A percentile compares a stretch with the other conserved stretches of the same genome.
Conservation (phyloP, 2,888 invertebrate species). For the Agonopterix alstromeriana region DNA sequence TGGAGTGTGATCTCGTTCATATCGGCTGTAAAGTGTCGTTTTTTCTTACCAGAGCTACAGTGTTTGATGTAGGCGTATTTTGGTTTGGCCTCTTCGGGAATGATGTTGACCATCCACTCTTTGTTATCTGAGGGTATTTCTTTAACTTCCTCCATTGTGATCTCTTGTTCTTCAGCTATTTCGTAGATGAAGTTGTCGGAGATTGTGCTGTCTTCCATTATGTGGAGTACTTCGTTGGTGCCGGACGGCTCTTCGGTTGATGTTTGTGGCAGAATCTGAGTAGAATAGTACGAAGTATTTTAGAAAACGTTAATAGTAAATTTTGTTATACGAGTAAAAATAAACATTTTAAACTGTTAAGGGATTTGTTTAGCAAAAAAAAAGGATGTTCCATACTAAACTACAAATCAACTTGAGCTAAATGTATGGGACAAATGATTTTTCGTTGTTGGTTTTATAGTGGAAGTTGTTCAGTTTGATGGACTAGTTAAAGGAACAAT, state of each 20-base stretch:
- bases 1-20: slow-evolving; percentile 61
- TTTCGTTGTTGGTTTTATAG: too few relatives aligned
- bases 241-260: slow-evolving; percentile 18
- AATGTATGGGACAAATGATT: too few relatives aligned
- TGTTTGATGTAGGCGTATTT: slow-evolving; percentile 68
- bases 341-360: too few relatives aligned
- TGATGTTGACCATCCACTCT: slow-evolving; percentile 64
- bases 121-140: slow-evolving; percentile 47
- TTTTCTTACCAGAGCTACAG: slow-evolving; percentile 57
- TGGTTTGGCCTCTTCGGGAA: slow-evolving; percentile 51
- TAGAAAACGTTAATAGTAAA: not conserved
- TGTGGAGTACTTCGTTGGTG: slow-evolving; percentile 39
- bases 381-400: too few relatives aligned
- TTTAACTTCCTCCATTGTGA: slow-evolving; percentile 62
- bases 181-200: slow-evolving; percentile 65
- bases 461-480: too few relatives aligned
- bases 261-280: slow-evolving; percentile 56
- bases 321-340: too few relatives aligned
- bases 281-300: not conserved
- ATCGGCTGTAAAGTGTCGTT: slow-evolving; percentile 59
- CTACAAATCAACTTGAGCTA: too few relatives aligned
- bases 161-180: slow-evolving; percentile 69
- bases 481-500: too few relatives aligned
- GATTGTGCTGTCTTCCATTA: slow-evolving; percentile 50
- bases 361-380: too few relatives aligned